These are phyloP conservation scores for Macrosoma leucophasiata DNA, from an alignment of 2,888 invertebrate species.

Conservation along the genomic window DNA sequence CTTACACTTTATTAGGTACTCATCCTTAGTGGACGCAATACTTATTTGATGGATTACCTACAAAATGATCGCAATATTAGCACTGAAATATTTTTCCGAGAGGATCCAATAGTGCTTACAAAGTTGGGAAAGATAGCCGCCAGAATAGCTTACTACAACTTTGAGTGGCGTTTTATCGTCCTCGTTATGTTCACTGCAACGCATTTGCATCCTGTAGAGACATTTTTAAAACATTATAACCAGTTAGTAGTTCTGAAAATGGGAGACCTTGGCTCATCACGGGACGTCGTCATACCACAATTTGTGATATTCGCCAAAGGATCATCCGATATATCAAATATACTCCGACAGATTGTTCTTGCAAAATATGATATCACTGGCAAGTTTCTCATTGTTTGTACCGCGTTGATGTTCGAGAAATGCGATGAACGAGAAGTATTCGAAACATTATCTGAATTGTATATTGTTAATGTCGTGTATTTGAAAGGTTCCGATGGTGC, in stretches of 20 bases:
- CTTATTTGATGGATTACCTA: background rate
- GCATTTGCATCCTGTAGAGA: constrained; percentile 30
- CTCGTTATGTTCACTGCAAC: constrained; percentile 35
- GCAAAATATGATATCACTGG: constrained; percentile 39
- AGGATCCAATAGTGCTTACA: constrained; percentile 23
- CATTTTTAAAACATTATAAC: constrained; percentile 38
- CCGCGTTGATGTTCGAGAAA: constrained; percentile 25
- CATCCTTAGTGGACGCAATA: no score
- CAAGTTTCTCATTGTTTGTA: constrained; percentile 41
- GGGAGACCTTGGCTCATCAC: constrained; percentile 31
- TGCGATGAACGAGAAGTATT: constrained; percentile 40
- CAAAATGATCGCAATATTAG: constrained; percentile 13
- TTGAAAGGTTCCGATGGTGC: constrained; percentile 28
- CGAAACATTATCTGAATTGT: constrained; percentile 28
- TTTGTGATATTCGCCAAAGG: constrained; percentile 41
- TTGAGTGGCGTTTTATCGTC: constrained; percentile 46
- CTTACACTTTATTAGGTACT: no score
- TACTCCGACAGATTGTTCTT: constrained; percentile 32
- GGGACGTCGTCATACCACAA: constrained; percentile 31
- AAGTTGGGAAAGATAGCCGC: constrained; percentile 40
- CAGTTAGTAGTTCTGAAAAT: constrained; percentile 34
- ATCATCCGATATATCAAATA: constrained; percentile 32
- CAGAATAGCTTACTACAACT: constrained; percentile 46
- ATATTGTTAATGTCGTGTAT: constrained; percentile 38
- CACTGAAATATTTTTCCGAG: constrained; percentile 23